Conservation (phyloP, 2,113 vertebrate genomes). For the Neodontobutis hainanensis region DNA sequence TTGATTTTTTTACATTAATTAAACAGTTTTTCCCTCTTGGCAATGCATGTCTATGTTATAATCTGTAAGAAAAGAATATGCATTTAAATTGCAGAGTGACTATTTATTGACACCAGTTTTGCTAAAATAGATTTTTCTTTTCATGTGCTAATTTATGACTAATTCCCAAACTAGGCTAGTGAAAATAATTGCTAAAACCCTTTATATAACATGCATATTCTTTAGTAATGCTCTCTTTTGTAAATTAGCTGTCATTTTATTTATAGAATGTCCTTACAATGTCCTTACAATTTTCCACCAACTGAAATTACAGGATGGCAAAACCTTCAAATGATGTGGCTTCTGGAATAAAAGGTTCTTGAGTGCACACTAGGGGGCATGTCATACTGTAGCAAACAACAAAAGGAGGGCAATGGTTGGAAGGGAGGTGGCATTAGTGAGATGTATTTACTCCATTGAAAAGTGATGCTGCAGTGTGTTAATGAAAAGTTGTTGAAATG, state of each 20-base stretch:
- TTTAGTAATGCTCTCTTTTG: neutral
- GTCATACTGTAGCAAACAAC: slow-evolving; percentile 32
- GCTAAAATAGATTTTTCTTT: neutral
- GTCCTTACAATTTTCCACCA: neutral
- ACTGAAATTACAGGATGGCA: slow-evolving; percentile 3
- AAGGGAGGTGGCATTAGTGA: neutral
- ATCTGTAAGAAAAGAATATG: slow-evolving; percentile 11
- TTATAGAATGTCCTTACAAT: neutral
- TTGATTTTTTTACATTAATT: slow-evolving; percentile 53
- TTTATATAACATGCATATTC: slow-evolving; percentile 9
- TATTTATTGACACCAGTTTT: slow-evolving; percentile 4
- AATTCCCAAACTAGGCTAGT: slow-evolving; percentile 6
- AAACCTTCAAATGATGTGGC: slow-evolving; percentile 30
- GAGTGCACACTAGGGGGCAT: slow-evolving; percentile 59
- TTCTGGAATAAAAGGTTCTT: slow-evolving; percentile 11
- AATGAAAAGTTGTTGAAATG: no score
- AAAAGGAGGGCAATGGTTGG: neutral
- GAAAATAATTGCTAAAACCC: slow-evolving; percentile 1
- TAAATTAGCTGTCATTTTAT: neutral
- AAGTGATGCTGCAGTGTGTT: neutral
- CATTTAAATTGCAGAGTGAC: neutral
- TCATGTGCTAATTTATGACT: slow-evolving; percentile 15
- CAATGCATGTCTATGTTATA: slow-evolving; percentile 15
- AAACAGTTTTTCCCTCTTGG: slow-evolving; percentile 17
- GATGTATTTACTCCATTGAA: neutral